These are phyloP conservation scores for Piezodorus guildinii DNA, from an alignment of 1,140 invertebrate species.

Conservation along the genomic window DNA sequence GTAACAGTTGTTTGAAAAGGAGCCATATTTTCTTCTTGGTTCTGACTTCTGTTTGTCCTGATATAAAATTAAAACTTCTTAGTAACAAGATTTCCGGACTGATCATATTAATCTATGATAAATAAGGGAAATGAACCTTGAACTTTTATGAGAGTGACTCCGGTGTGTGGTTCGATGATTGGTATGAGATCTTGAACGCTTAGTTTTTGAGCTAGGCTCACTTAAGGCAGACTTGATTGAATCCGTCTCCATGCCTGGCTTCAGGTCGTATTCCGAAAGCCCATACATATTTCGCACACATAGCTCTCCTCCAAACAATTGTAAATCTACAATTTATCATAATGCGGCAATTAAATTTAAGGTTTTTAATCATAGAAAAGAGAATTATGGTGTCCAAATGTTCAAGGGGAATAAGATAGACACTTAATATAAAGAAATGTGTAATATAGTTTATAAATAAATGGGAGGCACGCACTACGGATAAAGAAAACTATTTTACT, in stretches of 20 bases:
- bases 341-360: no score
- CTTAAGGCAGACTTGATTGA: constrained; percentile 28
- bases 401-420: no score
- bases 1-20: constrained; percentile 71
- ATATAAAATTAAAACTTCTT: neutral
- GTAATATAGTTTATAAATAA: no score
- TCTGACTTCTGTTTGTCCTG: constrained; percentile 21
- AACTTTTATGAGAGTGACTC: constrained; percentile 37
- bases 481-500: no score
- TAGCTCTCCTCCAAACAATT: constrained; percentile 6
- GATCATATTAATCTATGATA: neutral
- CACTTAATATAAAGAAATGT: no score
- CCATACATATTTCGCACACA: constrained; percentile 24
- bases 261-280: constrained; percentile 23
- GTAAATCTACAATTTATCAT: no score
- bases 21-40: constrained; percentile 47
- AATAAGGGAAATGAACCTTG: constrained; percentile 31
- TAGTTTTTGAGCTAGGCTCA: constrained; percentile 28
- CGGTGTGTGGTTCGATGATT: constrained; percentile 36
- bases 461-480: no score
- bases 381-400: no score
- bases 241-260: constrained; percentile 28
- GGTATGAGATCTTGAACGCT: constrained; percentile 31
- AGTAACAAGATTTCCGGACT: neutral
- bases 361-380: no score